Evolutionary conservation across 2,113 vertebrate genomes (phyloP), one percentile per base, ranked within the genome.

Genomic region (Dicentrarchus labrax): DNA sequence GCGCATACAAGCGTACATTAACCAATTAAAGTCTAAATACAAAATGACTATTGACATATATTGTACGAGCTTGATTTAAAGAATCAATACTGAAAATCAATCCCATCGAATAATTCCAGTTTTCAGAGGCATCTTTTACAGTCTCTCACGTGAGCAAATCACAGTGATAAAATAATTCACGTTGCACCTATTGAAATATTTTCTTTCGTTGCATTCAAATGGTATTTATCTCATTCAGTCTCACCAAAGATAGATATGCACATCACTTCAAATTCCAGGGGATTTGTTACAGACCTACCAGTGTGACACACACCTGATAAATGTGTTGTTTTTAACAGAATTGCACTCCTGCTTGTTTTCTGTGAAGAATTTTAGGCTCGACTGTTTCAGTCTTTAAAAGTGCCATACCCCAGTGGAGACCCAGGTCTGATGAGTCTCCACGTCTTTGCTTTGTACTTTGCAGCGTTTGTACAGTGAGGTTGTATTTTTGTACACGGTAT

Each of bases 401-500:
- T 91, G 88, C 87, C 91, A 90, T 65, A 56, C 2, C 39, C 61
- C 30, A 13, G 84, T 30, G 53, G 84, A 89, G 82, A 67, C 80
- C 13, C 60, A 71, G 57, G 54, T 75, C 79, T n/a, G 66, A 43
- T 15, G 50, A 68, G 77, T 69, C 76, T 86, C 72, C 72, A 11
- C 12, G 13, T 77, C 73, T 89, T 81, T 66, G 85, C 76, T 88
- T 86, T 88, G 87, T 91, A 71, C 50, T 71, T 60, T 86, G 86
- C 86, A 75, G 76, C 88, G 10, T 92, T 92, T 91, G 86, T 92
- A 93, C 86, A 86, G 90, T 93, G 88, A 92, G 75, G 82, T 90
- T 84, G 92, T 94, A 93, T 93, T 94, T 94, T 93, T 94, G 91
- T 91, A 93, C 86, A 90, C 78, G 86, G 76, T 84, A 65, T 82